Base-by-base conservation (phyloP, 2,888 invertebrate species). In the Patella depressa region DNA sequence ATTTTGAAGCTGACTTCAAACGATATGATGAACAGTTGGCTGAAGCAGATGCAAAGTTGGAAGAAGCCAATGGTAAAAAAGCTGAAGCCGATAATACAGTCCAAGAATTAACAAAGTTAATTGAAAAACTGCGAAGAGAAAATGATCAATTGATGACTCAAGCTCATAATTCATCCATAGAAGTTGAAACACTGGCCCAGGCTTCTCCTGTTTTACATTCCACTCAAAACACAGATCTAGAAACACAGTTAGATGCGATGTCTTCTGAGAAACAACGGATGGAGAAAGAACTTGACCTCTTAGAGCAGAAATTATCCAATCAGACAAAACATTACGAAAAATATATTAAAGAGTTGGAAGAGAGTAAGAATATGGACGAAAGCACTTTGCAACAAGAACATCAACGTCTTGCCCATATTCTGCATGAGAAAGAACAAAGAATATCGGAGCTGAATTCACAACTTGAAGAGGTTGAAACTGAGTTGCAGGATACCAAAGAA, bases 311-410 rank as follows among this genome's bases (percentile, higher is more conserved):
- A 74, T 29, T 83, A 12, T 74, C 82, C 19, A 79, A 79, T 45
- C 82, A 85, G 78, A 77, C 80, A n/a, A 78, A 82, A 72, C 84
- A 87, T 65, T 85, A 85, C 81, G 85, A 88, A 54, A 78, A 78
- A 55, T 86, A 83, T 59, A 82, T 87, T 71, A 76, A 84, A 74
- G 84, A 87, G 29, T 72, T 88, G 45, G 80, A 85, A 65, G 76
- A 80, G 57, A 75, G 79, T 34, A 80, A 81, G 71, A 82, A 86
- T n/a, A 77, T 80, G 74, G 84, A 85, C 80, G 72, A 77, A 15
- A 79, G 77, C 45, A 80, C 81, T 12, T 57, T 88, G 54, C 80
- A 86, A 73, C 75, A 78, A 53, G 84, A 88, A 54, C 83, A 85
- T 73, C 78, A 83, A 72, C 78, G 82, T 45, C 53, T 86, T 4